Percentiles rank a stretch among this genome's conserved stretches.
Conservation (phyloP, 2,113 vertebrate species). For the Leptodactylus fuscus region DNA sequence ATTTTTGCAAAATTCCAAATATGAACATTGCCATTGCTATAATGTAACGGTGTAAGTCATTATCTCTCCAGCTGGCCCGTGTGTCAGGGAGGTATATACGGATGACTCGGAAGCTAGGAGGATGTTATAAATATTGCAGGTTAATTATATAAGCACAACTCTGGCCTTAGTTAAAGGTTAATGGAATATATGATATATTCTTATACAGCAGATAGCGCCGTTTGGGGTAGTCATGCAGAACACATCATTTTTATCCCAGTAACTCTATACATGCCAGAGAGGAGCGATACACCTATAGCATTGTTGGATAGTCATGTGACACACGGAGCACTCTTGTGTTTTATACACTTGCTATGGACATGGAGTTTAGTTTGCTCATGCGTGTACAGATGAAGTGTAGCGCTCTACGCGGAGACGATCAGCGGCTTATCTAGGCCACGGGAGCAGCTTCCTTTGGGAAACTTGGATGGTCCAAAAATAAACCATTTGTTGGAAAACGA, state of each 20-base stretch:
- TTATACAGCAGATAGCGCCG: not conserved
- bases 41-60: not conserved
- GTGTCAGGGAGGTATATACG: not conserved
- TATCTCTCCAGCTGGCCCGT: not conserved
- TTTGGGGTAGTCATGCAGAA: slow-evolving; percentile 19
- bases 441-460: not conserved
- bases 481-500: not conserved
- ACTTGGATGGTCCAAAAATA: slow-evolving; percentile 18
- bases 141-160: slow-evolving; percentile 25
- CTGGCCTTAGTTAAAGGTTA: slow-evolving; percentile 36
- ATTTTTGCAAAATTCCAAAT: no score
- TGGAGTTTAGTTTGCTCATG: not conserved
- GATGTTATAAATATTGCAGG: slow-evolving; percentile 28
- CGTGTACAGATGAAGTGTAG: not conserved
- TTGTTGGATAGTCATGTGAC: not conserved
- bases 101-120: not conserved
- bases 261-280: not conserved
- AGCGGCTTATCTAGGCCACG: not conserved
- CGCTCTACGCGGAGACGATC: not conserved
- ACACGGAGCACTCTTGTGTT: not conserved
- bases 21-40: no score
- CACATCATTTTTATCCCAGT: slow-evolving; percentile 20
- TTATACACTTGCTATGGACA: not conserved
- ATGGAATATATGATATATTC: slow-evolving; percentile 27
- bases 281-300: not conserved